Evolutionary conservation across 1,140 invertebrate genomes (phyloP).

Genomic region (Venustaconcha ellipsiformis): DNA sequence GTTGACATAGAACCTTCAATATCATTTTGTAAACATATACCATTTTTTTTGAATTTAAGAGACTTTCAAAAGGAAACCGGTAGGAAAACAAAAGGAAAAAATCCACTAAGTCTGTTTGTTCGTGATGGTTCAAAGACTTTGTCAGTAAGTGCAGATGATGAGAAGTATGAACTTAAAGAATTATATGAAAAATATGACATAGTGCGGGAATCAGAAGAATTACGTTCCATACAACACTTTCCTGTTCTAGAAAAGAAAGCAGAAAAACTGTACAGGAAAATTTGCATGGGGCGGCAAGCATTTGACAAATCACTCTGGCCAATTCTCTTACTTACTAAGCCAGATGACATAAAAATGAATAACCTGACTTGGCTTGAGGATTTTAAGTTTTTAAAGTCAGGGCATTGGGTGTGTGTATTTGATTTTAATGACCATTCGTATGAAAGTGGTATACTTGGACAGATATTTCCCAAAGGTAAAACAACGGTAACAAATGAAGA

Average conservation of each 20-base stretch:
- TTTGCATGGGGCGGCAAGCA: constrained; percentile 4
- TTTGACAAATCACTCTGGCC: constrained; percentile 18
- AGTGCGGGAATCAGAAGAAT: background rate
- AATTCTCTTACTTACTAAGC: constrained; percentile 13
- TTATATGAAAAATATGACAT: too few species aligned
- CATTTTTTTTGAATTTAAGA: constrained; percentile 17
- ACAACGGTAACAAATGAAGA: constrained; percentile 4
- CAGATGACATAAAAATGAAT: constrained; percentile 13
- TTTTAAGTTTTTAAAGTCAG: constrained; percentile 13
- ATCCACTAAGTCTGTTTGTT: constrained; percentile 2
- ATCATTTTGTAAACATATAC: background rate
- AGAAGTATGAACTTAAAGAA: constrained; percentile 7
- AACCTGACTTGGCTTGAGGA: constrained; percentile 1
- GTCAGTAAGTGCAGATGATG: background rate
- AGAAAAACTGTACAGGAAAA: constrained; percentile 2
- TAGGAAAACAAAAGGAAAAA: constrained; percentile 2
- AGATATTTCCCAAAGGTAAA: constrained; percentile 4
- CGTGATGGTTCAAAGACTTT: constrained; percentile 8
- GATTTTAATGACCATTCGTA: constrained; percentile 27
- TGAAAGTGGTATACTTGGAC: constrained; percentile 8
- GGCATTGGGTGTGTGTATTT: constrained; percentile 14
- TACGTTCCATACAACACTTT: too few species aligned
- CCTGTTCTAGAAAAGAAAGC: background rate
- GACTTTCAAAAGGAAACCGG: background rate
- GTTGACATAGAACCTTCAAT: constrained; percentile 24